Conservation (phyloP, 2,888 invertebrate species). For the Theodoxus fluviatilis region DNA sequence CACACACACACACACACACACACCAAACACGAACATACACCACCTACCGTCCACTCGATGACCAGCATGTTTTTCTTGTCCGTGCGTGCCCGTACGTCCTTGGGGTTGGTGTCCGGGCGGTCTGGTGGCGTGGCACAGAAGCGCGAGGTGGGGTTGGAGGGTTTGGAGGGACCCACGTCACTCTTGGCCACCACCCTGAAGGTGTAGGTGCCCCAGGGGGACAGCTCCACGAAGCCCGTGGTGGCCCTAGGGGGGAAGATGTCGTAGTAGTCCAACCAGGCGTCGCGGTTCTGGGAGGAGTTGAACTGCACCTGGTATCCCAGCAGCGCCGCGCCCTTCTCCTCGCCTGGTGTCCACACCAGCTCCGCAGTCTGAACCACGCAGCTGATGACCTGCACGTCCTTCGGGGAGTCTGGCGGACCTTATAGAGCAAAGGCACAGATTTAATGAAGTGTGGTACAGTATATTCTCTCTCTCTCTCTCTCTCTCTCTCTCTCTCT, state of each 20-base stretch:
- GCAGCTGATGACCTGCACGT: conserved; percentile 73
- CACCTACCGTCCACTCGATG: conserved; percentile 63
- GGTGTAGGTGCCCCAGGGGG: conserved; percentile 63
- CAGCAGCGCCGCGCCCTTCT: conserved; percentile 91
- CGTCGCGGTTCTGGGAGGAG: conserved; percentile 89
- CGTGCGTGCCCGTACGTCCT: conserved; percentile 60
- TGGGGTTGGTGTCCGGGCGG: conserved; percentile 60
- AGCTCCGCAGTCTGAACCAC: conserved; percentile 63
- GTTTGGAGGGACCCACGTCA: conserved; percentile 62
- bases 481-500: too few relatives aligned
- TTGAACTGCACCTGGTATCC: conserved; percentile 90
- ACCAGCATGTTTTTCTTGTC: conserved; percentile 60
- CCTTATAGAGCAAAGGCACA: conserved; percentile 69
- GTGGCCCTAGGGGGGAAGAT: conserved; percentile 38
- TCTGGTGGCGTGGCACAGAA: conserved; percentile 56
- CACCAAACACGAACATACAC: neutral
- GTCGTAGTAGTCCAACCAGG: conserved; percentile 72
- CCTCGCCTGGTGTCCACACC: conserved; percentile 85
- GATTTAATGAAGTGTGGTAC: neutral
- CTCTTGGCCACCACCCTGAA: conserved; percentile 64
- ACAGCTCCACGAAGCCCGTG: conserved; percentile 44
- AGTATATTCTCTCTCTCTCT: too few relatives aligned
- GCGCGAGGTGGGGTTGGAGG: conserved; percentile 52
- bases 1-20: neutral
- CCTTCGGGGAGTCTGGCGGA: conserved; percentile 85